Conservation (phyloP, 2,888 invertebrate genomes). For the Trissolcus brochymenae region DNA sequence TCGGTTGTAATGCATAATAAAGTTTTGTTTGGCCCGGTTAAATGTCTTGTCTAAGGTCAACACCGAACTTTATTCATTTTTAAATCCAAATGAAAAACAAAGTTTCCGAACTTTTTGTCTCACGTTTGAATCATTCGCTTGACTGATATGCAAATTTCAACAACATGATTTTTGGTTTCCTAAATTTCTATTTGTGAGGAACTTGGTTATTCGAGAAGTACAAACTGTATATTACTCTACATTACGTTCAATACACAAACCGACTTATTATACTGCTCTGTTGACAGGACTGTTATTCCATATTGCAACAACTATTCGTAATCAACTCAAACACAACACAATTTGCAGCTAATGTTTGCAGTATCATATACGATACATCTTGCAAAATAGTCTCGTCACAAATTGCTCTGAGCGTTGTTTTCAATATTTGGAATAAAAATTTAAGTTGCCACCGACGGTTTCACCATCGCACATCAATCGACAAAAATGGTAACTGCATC, state of each 20-base stretch:
- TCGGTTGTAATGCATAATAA: constrained; percentile 46
- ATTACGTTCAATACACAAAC: constrained; percentile 14
- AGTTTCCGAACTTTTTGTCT: constrained; percentile 4
- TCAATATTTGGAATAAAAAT: too few relatives aligned
- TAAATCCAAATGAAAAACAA: constrained; percentile 24
- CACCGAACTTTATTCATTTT: background rate
- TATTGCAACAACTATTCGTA: constrained; percentile 49
- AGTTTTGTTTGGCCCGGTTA: too few relatives aligned
- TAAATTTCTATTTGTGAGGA: background rate
- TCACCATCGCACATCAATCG: constrained; percentile 17
- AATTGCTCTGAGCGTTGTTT: background rate
- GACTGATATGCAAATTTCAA: constrained; percentile 3
- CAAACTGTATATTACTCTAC: constrained; percentile 13
- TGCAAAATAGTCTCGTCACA: constrained; percentile 36
- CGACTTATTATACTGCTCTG: constrained; percentile 39
- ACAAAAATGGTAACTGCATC: constrained; percentile 10
- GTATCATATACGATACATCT: constrained; percentile 36
- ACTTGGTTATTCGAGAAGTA: constrained; percentile 35
- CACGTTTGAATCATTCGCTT: constrained; percentile 34
- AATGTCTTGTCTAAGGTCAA: too few relatives aligned
- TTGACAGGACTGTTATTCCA: constrained; percentile 40
- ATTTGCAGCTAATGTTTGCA: constrained; percentile 40
- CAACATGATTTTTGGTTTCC: background rate
- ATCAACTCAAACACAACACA: constrained; percentile 55
- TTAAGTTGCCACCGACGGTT: background rate